phyloP scores from a whole-genome alignment of 2,113 vertebrate genomes.

The Atractosteus spatula region DNA sequence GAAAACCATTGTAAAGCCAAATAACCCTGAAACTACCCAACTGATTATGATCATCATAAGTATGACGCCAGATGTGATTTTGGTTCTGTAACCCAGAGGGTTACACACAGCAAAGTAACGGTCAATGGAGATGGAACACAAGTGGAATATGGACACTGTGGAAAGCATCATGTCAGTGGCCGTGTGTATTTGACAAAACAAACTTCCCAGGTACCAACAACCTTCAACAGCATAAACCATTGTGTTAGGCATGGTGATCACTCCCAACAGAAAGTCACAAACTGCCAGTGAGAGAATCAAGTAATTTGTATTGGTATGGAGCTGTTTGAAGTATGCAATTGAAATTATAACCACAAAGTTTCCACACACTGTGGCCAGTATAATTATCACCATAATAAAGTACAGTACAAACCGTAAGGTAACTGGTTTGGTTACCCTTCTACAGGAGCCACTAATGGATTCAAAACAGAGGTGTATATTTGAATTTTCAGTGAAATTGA shows the following conservation, averaged over 20 bases:
- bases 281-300: conserved; percentile 6
- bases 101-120: conserved; percentile 23
- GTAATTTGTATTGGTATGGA: conserved; percentile 9
- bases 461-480: neutral
- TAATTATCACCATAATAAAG: neutral
- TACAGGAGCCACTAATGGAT: neutral
- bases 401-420: neutral
- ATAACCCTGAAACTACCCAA: conserved; percentile 29
- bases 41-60: conserved; percentile 23
- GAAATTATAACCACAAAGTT: neutral
- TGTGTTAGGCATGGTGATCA: neutral
- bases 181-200: conserved; percentile 1
- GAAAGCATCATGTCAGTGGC: neutral
- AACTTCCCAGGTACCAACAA: conserved; percentile 3
- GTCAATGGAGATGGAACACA: conserved; percentile 1
- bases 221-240: neutral
- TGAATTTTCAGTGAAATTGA: too few species aligned
- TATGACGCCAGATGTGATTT: conserved; percentile 15
- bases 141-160: neutral
- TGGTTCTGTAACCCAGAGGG: conserved; percentile 28
- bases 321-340: neutral
- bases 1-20: conserved; percentile 30
- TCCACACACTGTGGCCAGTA: neutral
- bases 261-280: conserved; percentile 1
- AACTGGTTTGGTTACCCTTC: neutral